Conservation (phyloP, 2,113 vertebrate species). For the Tupaia tana region DNA sequence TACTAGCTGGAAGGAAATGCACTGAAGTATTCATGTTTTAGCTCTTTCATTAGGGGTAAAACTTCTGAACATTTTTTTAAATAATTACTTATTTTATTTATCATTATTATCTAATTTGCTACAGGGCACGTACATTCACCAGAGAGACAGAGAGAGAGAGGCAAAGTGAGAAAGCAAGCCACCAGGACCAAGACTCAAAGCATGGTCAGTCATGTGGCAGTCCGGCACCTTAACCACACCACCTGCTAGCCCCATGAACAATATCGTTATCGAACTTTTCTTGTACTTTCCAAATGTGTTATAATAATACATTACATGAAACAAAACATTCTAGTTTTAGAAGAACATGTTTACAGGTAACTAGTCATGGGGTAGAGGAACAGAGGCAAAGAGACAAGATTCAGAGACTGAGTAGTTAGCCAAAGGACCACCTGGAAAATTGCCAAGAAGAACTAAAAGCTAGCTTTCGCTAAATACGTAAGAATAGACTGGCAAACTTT, state of each 20-base stretch:
- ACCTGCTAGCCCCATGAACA: neutral
- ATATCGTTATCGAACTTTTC: constrained; percentile 17
- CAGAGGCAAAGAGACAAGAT: neutral
- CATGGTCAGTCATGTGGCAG: too few relatives aligned
- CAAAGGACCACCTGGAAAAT: neutral
- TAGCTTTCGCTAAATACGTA: neutral
- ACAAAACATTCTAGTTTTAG: constrained; percentile 3
- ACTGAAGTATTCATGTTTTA: constrained; percentile 10
- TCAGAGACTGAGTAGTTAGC: neutral
- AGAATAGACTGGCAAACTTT: neutral
- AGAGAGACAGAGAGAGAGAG: too few relatives aligned
- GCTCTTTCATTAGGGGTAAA: neutral
- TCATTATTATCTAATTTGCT: too few relatives aligned
- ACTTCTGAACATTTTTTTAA: neutral
- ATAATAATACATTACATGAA: constrained; percentile 15
- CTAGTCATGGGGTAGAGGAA: neutral
- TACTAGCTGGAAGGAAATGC: constrained; percentile 27
- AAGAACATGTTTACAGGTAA: neutral
- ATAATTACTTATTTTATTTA: too few relatives aligned
- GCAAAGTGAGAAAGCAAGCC: too few relatives aligned
- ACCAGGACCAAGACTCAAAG: too few relatives aligned
- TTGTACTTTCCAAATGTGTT: constrained; percentile 27
- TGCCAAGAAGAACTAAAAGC: neutral
- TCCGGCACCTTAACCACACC: too few relatives aligned
- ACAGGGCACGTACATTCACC: too few relatives aligned